phyloP scores from a whole-genome alignment of 2,797 vertebrate species.

The Fundulus diaphanus region DNA sequence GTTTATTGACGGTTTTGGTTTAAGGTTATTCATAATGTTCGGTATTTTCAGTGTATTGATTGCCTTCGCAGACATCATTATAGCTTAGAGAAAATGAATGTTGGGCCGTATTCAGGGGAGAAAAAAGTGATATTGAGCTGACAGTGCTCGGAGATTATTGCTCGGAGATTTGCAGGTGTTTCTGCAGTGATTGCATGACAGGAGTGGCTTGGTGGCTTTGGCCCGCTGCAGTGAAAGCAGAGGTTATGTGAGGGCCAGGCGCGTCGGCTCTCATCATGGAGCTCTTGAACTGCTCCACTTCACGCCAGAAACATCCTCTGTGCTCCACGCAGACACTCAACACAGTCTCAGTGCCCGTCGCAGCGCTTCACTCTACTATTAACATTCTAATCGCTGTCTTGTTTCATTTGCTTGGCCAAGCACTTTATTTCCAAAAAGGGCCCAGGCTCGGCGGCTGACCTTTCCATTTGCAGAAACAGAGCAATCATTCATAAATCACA shows the following conservation, averaged over 20 bases:
- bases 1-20: background rate
- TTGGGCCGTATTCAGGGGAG: slow-evolving; percentile 28
- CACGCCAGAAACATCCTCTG: slow-evolving; percentile 27
- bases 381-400: slow-evolving; percentile 67
- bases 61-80: slow-evolving; percentile 5
- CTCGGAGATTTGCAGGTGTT: slow-evolving; percentile 27
- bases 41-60: slow-evolving; percentile 21
- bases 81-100: slow-evolving; percentile 21
- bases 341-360: slow-evolving; percentile 44
- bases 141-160: slow-evolving; percentile 40
- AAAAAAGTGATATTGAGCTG: slow-evolving; percentile 22
- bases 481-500: slow-evolving; percentile 71
- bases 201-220: slow-evolving; percentile 41
- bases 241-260: slow-evolving; percentile 42
- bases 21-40: background rate
- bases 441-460: slow-evolving; percentile 52
- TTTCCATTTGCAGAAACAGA: slow-evolving; percentile 64
- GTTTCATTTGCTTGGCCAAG: slow-evolving; percentile 61
- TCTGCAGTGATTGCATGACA: slow-evolving; percentile 26
- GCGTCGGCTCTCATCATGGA: slow-evolving; percentile 44
- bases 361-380: slow-evolving; percentile 50
- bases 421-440: slow-evolving; percentile 52
- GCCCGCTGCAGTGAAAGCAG: slow-evolving; percentile 31
- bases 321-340: slow-evolving; percentile 46
- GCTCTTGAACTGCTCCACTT: slow-evolving; percentile 40